These are phyloP conservation scores for Tipula unca DNA, from an alignment of 2,888 invertebrate species.

Conservation along the genomic window DNA sequence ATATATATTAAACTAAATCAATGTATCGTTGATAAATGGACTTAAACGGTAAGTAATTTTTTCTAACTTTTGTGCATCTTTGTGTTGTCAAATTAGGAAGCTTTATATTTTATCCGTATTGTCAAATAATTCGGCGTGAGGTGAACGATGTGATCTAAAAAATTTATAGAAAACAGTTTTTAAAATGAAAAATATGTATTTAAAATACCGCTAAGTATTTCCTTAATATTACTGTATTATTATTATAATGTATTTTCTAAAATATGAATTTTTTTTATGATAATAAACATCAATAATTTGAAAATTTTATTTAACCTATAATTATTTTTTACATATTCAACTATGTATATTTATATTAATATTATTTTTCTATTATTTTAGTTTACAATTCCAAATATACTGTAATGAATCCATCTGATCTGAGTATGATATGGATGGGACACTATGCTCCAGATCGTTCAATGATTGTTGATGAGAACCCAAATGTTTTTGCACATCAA, in stretches of 20 bases:
- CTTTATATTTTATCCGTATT: background rate
- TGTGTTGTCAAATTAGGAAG: background rate
- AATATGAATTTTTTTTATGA: background rate
- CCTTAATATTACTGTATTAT: background rate
- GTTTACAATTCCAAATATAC: conserved; percentile 18
- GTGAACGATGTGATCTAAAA: background rate
- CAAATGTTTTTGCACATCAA: conserved; percentile 42
- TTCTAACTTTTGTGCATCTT: background rate
- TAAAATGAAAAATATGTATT: background rate
- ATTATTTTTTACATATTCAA: background rate
- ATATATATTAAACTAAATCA: background rate
- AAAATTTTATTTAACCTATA: background rate
- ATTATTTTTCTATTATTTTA: conserved; percentile 2
- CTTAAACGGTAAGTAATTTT: background rate
- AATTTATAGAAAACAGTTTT: background rate
- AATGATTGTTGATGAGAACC: conserved; percentile 38
- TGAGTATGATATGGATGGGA: conserved; percentile 63
- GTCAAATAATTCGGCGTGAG: background rate
- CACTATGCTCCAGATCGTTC: conserved; percentile 39
- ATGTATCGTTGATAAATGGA: background rate
- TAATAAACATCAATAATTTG: background rate
- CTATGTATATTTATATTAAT: background rate
- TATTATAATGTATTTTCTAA: background rate
- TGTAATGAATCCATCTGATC: conserved; percentile 40
- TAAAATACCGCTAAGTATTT: background rate